Evolutionary conservation across 2,888 invertebrate genomes (phyloP), one percentile per base, ranked within the genome.

Genomic region (Saturnia japonica): DNA sequence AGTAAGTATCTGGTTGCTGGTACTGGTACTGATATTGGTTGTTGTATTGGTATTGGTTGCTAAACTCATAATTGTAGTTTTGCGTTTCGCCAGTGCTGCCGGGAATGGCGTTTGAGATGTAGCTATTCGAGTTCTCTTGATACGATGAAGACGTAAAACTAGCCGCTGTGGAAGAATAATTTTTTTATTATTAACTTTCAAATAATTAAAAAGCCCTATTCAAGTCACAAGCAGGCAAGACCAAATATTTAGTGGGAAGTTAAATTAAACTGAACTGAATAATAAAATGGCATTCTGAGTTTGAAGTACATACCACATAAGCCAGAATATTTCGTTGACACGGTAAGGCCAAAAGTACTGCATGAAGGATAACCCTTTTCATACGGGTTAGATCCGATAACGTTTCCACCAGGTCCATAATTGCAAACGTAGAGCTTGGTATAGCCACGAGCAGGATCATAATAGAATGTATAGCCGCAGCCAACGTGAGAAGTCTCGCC

Each of bases 351-450:
- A 82, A 95, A 96, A 76, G 91, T 94, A 76, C 94, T 94, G 91
- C 97, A 97, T 68, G 96, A 95, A 28, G 97, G 97, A 75, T 94
- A 94, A 69, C 97, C 97, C 80, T 95, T 96, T 85, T 96, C 95
- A 87, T 97, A 97, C 16, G 97, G 97, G 75, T 95, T 95, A 81
- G 95, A 95, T 75, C 97, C 97, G 75, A 96, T 94, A 70, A 97
- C 96, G 83, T 97, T 97, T 74, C 97, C 97, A 74, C 96, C 96
- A 16, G 97, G 97, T 70, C 97, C 97, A 83, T 97, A 97, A 92
- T 97, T 97, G 94, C 97, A 97, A 70, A 97, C 96, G 89, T 97
- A 97, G 73, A 97, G 95, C 88, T 97, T 97, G 77, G 97, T 97
- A 88, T 96, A 97, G 78, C 97, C 97, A 78, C 95, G 92, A 3